These are phyloP conservation scores for Nineta flava DNA, from an alignment of 2,888 invertebrate genomes.

Conservation along the genomic window DNA sequence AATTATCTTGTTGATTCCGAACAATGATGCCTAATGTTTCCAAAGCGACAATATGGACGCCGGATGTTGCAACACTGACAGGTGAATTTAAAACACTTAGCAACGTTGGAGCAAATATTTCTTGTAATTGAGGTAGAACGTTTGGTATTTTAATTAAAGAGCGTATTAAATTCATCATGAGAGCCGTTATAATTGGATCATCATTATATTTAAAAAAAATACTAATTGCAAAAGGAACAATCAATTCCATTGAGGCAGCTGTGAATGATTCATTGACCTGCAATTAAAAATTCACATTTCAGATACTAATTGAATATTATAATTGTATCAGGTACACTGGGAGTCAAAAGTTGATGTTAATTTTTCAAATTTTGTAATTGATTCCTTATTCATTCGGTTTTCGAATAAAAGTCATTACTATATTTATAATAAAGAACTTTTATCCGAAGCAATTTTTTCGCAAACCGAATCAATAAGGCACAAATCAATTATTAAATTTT, in stretches of 20 bases:
- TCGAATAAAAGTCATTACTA: too few species aligned
- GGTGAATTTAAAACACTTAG: conserved; percentile 27
- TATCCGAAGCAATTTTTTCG: too few species aligned
- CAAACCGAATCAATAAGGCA: too few species aligned
- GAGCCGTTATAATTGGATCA: conserved; percentile 35
- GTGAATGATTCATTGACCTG: conserved; percentile 39
- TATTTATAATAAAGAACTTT: too few species aligned
- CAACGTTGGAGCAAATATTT: conserved; percentile 38
- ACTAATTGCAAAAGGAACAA: conserved; percentile 39
- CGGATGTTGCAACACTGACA: background rate
- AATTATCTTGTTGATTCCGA: background rate
- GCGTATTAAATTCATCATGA: conserved; percentile 38
- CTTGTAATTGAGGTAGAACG: conserved; percentile 33
- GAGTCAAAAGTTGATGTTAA: too few species aligned
- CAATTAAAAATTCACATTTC: conserved; percentile 10
- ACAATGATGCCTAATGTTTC: conserved; percentile 4
- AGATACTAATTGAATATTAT: too few species aligned
- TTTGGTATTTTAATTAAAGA: conserved; percentile 33
- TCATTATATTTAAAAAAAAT: conserved; percentile 38
- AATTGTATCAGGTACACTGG: too few species aligned
- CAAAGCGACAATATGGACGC: conserved; percentile 1
- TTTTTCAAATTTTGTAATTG: too few species aligned
- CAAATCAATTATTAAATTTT: too few species aligned
- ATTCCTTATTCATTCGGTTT: too few species aligned
- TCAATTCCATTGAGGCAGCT: conserved; percentile 35